Conservation (phyloP, 1,140 invertebrate species). For the Chironomus tepperi region DNA sequence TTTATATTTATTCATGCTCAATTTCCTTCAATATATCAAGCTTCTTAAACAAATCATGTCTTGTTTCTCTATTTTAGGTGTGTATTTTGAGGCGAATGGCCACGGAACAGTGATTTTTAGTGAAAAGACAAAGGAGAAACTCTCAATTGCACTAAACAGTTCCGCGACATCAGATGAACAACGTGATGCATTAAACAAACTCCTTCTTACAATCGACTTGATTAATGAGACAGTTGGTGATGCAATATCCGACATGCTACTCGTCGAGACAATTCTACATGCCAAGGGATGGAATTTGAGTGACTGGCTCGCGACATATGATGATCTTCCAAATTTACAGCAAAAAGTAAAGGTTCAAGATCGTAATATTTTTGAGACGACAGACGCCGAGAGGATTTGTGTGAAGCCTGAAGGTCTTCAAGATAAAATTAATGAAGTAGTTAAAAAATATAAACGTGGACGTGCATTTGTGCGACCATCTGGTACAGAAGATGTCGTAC, state of each 20-base stretch:
- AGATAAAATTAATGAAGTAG: slow-evolving; percentile 63
- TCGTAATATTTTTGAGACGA: slow-evolving; percentile 71
- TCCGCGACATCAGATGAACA: slow-evolving; percentile 34
- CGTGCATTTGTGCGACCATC: slow-evolving; percentile 90
- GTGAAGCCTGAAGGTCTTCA: slow-evolving; percentile 75
- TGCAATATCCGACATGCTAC: slow-evolving; percentile 89
- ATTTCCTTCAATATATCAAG: not conserved
- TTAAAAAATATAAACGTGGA: slow-evolving; percentile 58
- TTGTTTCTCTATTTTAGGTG: slow-evolving; percentile 29
- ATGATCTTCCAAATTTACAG: slow-evolving; percentile 79
- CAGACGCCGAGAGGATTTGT: slow-evolving; percentile 75
- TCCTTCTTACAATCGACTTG: slow-evolving; percentile 65
- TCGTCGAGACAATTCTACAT: slow-evolving; percentile 86
- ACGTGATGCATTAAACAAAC: slow-evolving; percentile 47
- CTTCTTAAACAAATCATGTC: not conserved
- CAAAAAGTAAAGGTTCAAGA: slow-evolving; percentile 84
- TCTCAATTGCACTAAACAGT: slow-evolving; percentile 40
- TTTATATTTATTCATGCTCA: no score
- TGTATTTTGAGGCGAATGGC: slow-evolving; percentile 99
- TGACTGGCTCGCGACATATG: slow-evolving; percentile 63
- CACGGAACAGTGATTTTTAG: slow-evolving; percentile 91
- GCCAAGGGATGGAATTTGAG: slow-evolving; percentile 65
- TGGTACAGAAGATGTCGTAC: slow-evolving; percentile 93
- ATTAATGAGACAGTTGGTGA: slow-evolving; percentile 96
- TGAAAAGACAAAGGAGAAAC: slow-evolving; percentile 47